A percentile compares a stretch with the other conserved stretches of the same genome.
Evolutionary conservation across 2,113 vertebrate species (phyloP).

Genomic region (Pionites leucogaster): DNA sequence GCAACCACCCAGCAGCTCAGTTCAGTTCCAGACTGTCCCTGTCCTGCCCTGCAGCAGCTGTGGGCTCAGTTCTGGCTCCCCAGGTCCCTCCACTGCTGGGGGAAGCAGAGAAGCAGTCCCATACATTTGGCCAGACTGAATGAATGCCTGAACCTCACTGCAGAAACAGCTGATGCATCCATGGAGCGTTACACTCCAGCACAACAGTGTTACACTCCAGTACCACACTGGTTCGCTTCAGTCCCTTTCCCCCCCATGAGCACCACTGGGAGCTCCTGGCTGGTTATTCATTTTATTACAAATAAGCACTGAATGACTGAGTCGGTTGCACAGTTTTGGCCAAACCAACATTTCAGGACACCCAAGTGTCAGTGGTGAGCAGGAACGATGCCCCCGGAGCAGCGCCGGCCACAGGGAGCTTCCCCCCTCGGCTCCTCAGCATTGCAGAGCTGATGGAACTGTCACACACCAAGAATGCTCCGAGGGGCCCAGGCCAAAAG

Average conservation of each 20-base stretch:
- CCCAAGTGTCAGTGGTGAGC: not conserved
- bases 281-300: not conserved
- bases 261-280: not conserved
- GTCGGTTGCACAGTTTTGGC: not conserved
- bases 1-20: not conserved
- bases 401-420: not conserved
- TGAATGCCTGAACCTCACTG: accelerated
- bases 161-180: not conserved
- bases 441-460: not conserved
- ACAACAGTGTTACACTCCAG: too few species aligned
- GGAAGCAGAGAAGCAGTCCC: not conserved
- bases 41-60: not conserved
- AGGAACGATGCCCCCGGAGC: not conserved
- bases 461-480: not conserved
- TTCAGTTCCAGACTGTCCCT: accelerated
- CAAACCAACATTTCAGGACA: not conserved
- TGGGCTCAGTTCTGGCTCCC: not conserved
- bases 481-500: not conserved
- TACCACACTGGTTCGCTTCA: too few species aligned
- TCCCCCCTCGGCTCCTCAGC: too few species aligned
- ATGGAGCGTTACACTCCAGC: not conserved
- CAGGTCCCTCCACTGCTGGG: not conserved
- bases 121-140: not conserved
- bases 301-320: not conserved
- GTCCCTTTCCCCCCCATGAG: not conserved